Conservation (phyloP, 2,113 vertebrate genomes). For the Propithecus coquereli region DNA sequence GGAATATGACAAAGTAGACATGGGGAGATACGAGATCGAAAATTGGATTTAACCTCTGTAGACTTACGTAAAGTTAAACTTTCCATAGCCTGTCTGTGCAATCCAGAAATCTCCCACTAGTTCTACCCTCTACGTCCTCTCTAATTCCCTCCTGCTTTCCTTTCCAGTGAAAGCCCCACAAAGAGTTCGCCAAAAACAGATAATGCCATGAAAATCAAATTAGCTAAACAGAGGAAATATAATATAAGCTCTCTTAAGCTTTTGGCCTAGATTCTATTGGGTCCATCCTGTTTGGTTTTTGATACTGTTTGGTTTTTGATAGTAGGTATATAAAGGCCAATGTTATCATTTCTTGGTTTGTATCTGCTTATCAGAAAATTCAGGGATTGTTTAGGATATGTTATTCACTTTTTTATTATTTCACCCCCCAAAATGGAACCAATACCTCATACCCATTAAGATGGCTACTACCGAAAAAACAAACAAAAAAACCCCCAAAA, state of each 20-base stretch:
- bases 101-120: neutral
- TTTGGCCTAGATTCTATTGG: neutral
- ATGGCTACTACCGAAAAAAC: neutral
- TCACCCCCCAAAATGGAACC: neutral
- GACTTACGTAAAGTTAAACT: neutral
- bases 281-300: neutral
- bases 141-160: neutral
- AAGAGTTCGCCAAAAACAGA: slow-evolving; percentile 2
- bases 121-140: neutral
- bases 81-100: neutral
- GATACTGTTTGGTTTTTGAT: neutral
- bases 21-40: neutral
- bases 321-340: neutral
- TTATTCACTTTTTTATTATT: slow-evolving; percentile 6
- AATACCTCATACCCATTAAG: neutral
- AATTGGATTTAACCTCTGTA: neutral
- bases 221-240: neutral
- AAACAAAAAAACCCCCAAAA: neutral
- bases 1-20: neutral
- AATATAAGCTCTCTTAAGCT: neutral
- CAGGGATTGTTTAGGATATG: neutral
- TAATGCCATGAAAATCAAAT: neutral
- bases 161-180: neutral
- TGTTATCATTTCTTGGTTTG: neutral
- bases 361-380: neutral